Evolutionary conservation across 2,888 invertebrate species (phyloP).

Genomic region (Melipona beecheii): DNA sequence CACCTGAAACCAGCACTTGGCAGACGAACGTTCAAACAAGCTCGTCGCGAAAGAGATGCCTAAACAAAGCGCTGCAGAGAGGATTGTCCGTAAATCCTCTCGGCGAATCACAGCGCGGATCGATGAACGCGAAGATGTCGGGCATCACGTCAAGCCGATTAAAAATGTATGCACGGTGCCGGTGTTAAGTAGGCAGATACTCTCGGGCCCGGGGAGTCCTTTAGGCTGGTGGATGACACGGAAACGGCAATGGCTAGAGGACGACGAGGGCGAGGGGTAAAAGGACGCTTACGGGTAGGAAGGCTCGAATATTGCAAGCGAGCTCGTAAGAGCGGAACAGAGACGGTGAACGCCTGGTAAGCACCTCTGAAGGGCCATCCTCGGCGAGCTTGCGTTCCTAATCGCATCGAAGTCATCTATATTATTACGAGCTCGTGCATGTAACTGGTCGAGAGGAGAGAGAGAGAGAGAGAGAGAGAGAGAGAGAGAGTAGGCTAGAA

Average conservation of each 20-base stretch:
- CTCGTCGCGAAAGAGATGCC: background rate
- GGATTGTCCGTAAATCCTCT: constrained; percentile 10
- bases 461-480: too few relatives aligned
- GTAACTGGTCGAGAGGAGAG: constrained; percentile 26
- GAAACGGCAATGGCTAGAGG: constrained; percentile 39
- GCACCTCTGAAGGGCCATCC: constrained; percentile 78
- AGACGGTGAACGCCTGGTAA: constrained; percentile 76
- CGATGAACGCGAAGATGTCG: constrained; percentile 49
- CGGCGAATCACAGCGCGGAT: constrained; percentile 46
- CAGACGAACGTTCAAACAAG: background rate
- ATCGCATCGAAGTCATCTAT: constrained; percentile 78
- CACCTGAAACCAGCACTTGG: background rate
- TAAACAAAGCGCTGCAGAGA: background rate
- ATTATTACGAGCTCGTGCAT: constrained; percentile 75
- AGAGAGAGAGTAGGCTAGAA: background rate
- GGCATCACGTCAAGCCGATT: constrained; percentile 66
- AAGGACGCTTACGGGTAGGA: constrained; percentile 58
- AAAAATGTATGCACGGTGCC: constrained; percentile 76
- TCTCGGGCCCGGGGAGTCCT: constrained; percentile 66
- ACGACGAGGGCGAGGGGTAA: constrained; percentile 31
- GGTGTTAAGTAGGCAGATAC: constrained; percentile 74
- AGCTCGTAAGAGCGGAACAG: constrained; percentile 30
- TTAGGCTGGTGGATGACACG: constrained; percentile 60
- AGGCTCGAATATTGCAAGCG: constrained; percentile 63
- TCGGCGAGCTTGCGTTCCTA: constrained; percentile 77